These are phyloP conservation scores for Caenorhabditis briggsae DNA, from an alignment of 1,140 invertebrate genomes.

Conservation along the genomic window DNA sequence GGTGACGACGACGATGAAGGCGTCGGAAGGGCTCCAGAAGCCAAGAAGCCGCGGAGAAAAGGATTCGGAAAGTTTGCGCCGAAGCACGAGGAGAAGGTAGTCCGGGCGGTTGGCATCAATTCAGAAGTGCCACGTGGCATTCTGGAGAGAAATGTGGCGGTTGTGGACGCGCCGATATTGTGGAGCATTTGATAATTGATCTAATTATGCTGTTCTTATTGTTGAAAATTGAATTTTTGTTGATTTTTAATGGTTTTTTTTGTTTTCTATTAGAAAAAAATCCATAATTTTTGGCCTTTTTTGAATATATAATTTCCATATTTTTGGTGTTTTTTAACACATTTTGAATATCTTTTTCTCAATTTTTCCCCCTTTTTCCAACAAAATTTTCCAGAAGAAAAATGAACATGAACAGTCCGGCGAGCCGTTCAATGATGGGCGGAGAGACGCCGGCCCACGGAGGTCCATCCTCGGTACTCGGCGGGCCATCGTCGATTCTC, in stretches of 20 bases:
- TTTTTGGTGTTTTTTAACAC: background rate
- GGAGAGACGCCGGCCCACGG: constrained; percentile 61
- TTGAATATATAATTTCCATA: background rate
- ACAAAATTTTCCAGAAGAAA: background rate
- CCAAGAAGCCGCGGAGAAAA: background rate
- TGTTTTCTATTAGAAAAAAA: background rate
- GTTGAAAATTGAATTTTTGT: background rate
- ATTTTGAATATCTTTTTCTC: background rate
- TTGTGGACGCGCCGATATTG: background rate
- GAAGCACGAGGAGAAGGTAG: constrained; percentile 28
- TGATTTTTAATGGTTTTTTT: constrained; percentile 8
- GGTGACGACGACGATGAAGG: constrained; percentile 58
- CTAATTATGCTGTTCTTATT: background rate
- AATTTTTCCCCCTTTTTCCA: background rate
- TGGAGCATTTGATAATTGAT: background rate
- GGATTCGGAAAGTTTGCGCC: background rate
- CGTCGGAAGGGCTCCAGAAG: background rate
- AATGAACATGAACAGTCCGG: constrained; percentile 62
- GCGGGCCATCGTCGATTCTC: constrained; percentile 39
- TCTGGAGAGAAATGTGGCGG: constrained; percentile 3
- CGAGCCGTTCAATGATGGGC: constrained; percentile 50
- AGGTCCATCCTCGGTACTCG: constrained; percentile 45
- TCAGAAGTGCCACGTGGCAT: constrained; percentile 28
- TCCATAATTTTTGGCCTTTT: background rate
- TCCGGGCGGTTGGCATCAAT: background rate